Evolutionary conservation across 2,797 vertebrate species (phyloP).

Genomic region (Sebastes cheni): DNA sequence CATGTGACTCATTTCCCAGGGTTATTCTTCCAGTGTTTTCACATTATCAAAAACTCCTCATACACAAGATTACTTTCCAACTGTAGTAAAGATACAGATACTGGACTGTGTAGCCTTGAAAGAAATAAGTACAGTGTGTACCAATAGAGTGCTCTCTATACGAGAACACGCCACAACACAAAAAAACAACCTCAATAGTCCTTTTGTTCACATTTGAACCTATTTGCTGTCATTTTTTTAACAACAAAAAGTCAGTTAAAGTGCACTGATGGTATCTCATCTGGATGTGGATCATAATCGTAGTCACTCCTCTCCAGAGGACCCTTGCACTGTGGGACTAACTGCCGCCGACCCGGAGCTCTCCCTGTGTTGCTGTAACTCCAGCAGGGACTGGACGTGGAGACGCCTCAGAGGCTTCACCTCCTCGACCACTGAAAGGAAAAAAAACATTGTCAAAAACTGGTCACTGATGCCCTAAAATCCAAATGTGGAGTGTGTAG

Average conservation of each 20-base stretch:
- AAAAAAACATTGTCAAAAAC: neutral
- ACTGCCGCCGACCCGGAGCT: neutral
- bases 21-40: conserved; percentile 6
- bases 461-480: neutral
- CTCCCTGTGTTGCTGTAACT: conserved; percentile 65
- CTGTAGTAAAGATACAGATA: neutral
- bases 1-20: conserved; percentile 62
- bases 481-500: neutral
- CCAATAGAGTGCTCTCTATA: neutral
- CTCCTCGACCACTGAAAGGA: conserved; percentile 78
- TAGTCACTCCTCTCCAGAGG: conserved; percentile 22
- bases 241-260: neutral
- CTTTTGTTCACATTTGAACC: neutral
- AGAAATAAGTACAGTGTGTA: neutral
- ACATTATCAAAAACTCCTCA: conserved; percentile 14
- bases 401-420: conserved; percentile 78
- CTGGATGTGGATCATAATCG: neutral
- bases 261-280: neutral
- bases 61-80: conserved; percentile 19
- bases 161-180: neutral
- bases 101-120: neutral
- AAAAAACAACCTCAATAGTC: neutral
- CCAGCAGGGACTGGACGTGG: conserved; percentile 78
- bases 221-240: neutral
- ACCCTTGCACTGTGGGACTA: neutral